Evolutionary conservation across 2,888 invertebrate species (phyloP).

Genomic region (Drosophila testacea): DNA sequence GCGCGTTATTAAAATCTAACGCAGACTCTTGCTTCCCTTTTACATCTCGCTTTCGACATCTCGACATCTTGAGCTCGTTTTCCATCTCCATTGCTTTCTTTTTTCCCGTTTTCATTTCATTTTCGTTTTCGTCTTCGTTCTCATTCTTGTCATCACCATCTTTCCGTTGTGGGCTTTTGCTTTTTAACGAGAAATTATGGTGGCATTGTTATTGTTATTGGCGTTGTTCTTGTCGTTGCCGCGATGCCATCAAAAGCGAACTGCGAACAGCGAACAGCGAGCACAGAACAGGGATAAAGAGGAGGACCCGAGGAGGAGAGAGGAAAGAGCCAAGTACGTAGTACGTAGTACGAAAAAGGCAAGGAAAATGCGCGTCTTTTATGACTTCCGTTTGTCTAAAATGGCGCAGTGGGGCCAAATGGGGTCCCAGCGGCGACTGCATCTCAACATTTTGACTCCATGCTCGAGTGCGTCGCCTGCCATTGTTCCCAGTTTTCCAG

Average conservation of each 20-base stretch:
- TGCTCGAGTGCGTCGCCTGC: too few relatives aligned
- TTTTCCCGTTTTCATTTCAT: neutral
- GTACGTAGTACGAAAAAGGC: too few relatives aligned
- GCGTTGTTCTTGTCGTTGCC: constrained; percentile 52
- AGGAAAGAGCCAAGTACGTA: constrained; percentile 15
- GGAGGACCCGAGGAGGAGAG: too few relatives aligned
- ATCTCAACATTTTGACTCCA: constrained; percentile 71
- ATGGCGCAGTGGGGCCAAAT: constrained; percentile 61
- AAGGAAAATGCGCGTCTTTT: constrained; percentile 70
- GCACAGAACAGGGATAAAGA: too few relatives aligned
- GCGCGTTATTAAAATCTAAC: constrained; percentile 69
- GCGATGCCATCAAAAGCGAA: constrained; percentile 48
- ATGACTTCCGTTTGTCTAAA: constrained; percentile 77
- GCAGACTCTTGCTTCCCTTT: constrained; percentile 27
- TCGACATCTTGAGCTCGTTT: too few relatives aligned
- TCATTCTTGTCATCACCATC: constrained; percentile 54
- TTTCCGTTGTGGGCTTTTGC: constrained; percentile 60
- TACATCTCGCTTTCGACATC: constrained; percentile 1
- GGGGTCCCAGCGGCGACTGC: constrained; percentile 56
- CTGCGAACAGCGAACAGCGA: constrained; percentile 25
- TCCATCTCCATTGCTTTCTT: neutral
- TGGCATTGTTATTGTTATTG: constrained; percentile 65
- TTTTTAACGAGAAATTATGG: constrained; percentile 76
- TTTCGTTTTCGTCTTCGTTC: constrained; percentile 16
- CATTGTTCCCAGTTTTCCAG: too few relatives aligned